These are phyloP conservation scores for Archocentrus centrarchus DNA, from an alignment of 2,113 vertebrate species.

Conservation along the genomic window DNA sequence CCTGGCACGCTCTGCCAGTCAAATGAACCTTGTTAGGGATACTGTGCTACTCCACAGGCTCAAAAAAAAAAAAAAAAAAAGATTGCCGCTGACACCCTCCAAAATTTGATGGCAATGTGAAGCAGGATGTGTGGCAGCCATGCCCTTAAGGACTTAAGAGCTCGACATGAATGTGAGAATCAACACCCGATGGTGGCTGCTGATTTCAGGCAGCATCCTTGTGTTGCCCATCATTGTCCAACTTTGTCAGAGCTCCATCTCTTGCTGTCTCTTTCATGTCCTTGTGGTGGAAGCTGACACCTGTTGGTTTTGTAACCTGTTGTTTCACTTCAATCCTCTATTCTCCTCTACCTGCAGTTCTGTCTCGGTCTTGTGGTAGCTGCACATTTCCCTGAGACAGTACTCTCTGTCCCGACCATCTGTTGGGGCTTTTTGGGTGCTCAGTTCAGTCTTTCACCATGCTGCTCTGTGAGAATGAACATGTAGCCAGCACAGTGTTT, in stretches of 20 bases:
- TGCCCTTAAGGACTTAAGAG: constrained; percentile 12
- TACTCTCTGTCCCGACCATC: constrained; percentile 37
- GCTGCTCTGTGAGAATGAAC: constrained; percentile 12
- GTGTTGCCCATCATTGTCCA: neutral
- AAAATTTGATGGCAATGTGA: constrained; percentile 15
- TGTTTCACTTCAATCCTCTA: constrained; percentile 6
- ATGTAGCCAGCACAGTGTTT: neutral
- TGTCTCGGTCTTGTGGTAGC: constrained; percentile 6
- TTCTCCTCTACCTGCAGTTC: neutral
- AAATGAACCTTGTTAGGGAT: constrained; percentile 40
- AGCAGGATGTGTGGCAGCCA: constrained; percentile 36
- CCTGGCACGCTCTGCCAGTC: constrained; percentile 53
- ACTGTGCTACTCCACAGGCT: neutral
- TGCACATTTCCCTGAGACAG: constrained; percentile 7
- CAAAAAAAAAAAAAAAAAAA: neutral
- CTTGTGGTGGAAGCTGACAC: constrained; percentile 29
- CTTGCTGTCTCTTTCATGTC: constrained; percentile 11
- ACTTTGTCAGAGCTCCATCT: constrained; percentile 14
- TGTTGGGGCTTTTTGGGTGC: constrained; percentile 13
- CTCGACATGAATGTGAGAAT: constrained; percentile 27
- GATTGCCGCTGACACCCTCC: neutral
- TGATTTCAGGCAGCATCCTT: constrained; percentile 23
- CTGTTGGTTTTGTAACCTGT: constrained; percentile 4
- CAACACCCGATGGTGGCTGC: neutral
- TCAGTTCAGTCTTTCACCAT: neutral